A percentile compares a stretch with the other conserved stretches of the same genome.
phyloP scores from a whole-genome alignment of 2,797 vertebrate genomes.

The Myioborus melanocephalus region DNA sequence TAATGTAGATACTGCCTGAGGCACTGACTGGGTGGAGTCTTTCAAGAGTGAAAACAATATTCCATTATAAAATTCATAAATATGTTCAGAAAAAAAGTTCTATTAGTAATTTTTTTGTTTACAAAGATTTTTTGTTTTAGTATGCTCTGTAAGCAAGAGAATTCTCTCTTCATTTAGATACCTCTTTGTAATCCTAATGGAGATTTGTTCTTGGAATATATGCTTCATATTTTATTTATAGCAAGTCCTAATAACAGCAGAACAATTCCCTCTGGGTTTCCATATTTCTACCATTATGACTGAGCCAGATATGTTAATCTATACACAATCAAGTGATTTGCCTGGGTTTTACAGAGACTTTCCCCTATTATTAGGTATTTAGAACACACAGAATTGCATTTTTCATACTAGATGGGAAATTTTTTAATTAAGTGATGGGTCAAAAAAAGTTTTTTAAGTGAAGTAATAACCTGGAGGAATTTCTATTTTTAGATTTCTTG shows the following conservation, averaged over 20 bases:
- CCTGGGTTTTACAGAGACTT: background rate
- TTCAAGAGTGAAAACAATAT: background rate
- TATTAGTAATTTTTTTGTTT: background rate
- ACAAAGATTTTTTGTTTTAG: constrained; percentile 1
- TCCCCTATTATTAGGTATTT: background rate
- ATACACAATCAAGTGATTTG: constrained; percentile 27
- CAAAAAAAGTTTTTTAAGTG: background rate
- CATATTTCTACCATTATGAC: constrained; percentile 37
- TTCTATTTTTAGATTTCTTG: constrained; percentile 13
- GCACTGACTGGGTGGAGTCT: background rate
- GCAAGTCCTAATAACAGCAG: constrained; percentile 53
- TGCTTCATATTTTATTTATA: constrained; percentile 71
- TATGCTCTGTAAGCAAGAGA: constrained; percentile 11
- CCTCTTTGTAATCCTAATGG: constrained; percentile 53
- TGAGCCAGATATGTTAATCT: constrained; percentile 49
- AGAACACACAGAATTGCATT: background rate
- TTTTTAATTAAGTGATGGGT: background rate
- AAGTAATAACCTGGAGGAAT: background rate
- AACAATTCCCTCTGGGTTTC: constrained; percentile 41
- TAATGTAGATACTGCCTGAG: background rate
- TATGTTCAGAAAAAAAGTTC: background rate
- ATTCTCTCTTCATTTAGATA: constrained; percentile 43
- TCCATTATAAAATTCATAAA: background rate
- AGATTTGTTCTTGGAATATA: constrained; percentile 64
- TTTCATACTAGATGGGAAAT: background rate